Percentiles rank a stretch among this genome's conserved stretches.
phyloP scores from a whole-genome alignment of 2,113 vertebrate species.

The Corythornis vintsioides region DNA sequence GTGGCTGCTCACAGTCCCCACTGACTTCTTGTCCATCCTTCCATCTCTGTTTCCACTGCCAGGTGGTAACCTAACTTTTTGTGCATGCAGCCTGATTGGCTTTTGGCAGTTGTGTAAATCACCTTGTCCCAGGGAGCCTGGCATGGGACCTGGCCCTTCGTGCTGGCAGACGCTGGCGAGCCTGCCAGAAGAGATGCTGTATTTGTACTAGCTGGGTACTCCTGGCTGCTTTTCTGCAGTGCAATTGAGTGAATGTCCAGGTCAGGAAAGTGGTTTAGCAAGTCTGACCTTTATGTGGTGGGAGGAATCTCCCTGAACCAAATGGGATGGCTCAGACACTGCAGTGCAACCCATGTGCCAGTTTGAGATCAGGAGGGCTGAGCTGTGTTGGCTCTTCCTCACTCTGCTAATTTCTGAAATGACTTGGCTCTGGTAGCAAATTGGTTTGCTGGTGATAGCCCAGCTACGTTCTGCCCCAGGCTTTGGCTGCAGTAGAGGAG shows the following conservation, averaged over 20 bases:
- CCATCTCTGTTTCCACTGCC: background rate
- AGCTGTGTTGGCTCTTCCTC: background rate
- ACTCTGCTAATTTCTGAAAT: accelerated
- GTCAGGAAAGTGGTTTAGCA: background rate
- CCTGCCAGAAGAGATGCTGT: background rate
- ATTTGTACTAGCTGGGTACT: background rate
- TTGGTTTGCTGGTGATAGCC: background rate
- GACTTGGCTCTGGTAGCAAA: background rate
- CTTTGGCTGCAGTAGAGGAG: accelerated
- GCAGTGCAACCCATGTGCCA: accelerated
- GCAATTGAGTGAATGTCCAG: background rate
- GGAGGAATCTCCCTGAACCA: accelerated
- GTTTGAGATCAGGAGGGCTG: background rate
- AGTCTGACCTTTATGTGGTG: background rate
- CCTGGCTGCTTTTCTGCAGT: background rate
- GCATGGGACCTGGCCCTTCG: background rate
- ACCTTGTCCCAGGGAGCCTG: background rate
- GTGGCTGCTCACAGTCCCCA: accelerated
- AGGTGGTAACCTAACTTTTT: background rate
- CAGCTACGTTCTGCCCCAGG: accelerated
- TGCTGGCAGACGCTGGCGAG: background rate
- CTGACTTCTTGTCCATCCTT: background rate
- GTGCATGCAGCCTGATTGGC: accelerated
- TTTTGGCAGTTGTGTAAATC: background rate
- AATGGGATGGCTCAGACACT: accelerated